Evolutionary conservation across 2,113 vertebrate genomes (phyloP).

Genomic region (Colistium nudipinnis): DNA sequence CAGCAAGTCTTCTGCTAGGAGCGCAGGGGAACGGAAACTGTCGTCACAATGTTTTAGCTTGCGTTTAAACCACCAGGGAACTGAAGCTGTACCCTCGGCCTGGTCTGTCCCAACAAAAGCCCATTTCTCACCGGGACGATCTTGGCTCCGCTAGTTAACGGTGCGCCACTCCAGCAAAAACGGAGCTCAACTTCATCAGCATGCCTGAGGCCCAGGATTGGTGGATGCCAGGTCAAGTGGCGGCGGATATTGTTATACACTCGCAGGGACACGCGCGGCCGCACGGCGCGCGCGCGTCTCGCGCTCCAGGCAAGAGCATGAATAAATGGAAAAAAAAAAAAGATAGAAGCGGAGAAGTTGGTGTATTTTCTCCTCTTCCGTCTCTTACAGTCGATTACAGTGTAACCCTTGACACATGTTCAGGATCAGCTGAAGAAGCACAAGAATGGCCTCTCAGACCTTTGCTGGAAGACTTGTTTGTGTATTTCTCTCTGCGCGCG

Average conservation of each 20-base stretch:
- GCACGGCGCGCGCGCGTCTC: slow-evolving; percentile 7
- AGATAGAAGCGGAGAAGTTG: slow-evolving; percentile 41
- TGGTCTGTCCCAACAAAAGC: neutral
- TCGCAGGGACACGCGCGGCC: neutral
- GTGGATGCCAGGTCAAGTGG: slow-evolving; percentile 14
- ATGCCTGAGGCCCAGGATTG: slow-evolving; percentile 1
- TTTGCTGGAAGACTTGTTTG: slow-evolving; percentile 61
- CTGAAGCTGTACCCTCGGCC: neutral
- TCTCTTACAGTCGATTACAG: slow-evolving; percentile 71
- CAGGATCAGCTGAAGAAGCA: slow-evolving; percentile 75
- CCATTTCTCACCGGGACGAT: neutral
- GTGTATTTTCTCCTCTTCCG: slow-evolving; percentile 73
- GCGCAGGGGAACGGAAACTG: slow-evolving; percentile 58
- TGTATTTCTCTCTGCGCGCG: slow-evolving; percentile 49
- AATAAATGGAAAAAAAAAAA: slow-evolving; percentile 66
- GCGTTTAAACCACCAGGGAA: slow-evolving; percentile 6
- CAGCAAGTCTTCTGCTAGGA: slow-evolving; percentile 57
- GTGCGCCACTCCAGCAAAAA: slow-evolving; percentile 5
- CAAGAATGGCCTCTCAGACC: slow-evolving; percentile 66
- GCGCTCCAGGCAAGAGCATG: slow-evolving; percentile 47
- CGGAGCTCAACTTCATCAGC: slow-evolving; percentile 3
- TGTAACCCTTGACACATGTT: slow-evolving; percentile 78
- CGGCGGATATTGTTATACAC: slow-evolving; percentile 12
- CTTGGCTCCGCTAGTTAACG: neutral
- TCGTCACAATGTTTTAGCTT: slow-evolving; percentile 55